Conservation (phyloP, 2,888 invertebrate genomes). For the Elegia similella region DNA sequence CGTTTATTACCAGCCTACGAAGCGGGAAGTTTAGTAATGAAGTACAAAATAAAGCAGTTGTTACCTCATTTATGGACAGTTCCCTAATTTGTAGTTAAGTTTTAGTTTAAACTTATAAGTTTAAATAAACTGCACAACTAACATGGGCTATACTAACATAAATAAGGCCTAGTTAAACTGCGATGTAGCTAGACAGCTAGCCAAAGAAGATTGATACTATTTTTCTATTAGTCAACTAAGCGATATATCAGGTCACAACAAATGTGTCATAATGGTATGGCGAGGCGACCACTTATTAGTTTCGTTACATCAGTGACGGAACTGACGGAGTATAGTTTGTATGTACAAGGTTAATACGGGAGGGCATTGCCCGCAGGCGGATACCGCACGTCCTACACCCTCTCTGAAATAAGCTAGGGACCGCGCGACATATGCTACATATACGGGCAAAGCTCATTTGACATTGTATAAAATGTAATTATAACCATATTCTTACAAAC, state of each 20-base stretch:
- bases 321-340: slow-evolving; percentile 15
- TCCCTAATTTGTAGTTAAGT: no score
- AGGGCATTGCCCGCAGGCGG: slow-evolving; percentile 57
- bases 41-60: no score
- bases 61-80: no score
- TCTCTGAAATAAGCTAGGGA: slow-evolving; percentile 30
- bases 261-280: background rate
- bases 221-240: no score
- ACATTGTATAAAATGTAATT: slow-evolving; percentile 13
- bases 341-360: slow-evolving; percentile 54
- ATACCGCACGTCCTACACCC: slow-evolving; percentile 50
- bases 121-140: no score
- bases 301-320: slow-evolving; percentile 19
- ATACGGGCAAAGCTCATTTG: slow-evolving; percentile 24
- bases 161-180: background rate
- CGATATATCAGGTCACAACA: background rate
- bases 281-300: slow-evolving; percentile 17
- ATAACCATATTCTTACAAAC: background rate
- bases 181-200: no score
- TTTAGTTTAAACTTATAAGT: no score
- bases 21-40: background rate
- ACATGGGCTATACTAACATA: no score
- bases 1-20: slow-evolving; percentile 17
- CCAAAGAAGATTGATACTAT: no score
- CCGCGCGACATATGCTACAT: slow-evolving; percentile 29